Percentiles rank a stretch among this genome's conserved stretches.
phyloP scores from a whole-genome alignment of 1,140 invertebrate species.

The Sesamia nonagrioides region DNA sequence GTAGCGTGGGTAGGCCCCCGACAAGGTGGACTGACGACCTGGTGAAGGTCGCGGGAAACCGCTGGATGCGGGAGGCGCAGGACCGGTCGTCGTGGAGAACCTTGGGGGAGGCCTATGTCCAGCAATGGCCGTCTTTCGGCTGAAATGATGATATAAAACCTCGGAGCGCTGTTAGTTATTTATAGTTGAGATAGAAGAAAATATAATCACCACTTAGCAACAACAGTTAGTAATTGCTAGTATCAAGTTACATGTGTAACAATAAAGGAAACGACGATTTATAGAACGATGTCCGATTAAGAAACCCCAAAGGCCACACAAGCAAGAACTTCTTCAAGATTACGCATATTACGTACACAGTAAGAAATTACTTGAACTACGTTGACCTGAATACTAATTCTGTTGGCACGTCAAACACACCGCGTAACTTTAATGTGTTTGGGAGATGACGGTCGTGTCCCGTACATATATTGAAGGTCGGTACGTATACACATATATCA shows the following conservation, averaged over 20 bases:
- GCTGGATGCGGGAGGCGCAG: no score
- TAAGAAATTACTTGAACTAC: conserved; percentile 33
- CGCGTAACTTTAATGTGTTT: conserved; percentile 41
- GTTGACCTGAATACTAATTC: conserved; percentile 30
- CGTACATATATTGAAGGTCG: background rate
- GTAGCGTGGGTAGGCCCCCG: no score
- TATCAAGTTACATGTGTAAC: background rate
- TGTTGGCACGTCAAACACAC: conserved; percentile 12
- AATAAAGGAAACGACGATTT: background rate
- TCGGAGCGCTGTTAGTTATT: no score
- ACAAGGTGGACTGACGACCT: no score
- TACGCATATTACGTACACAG: conserved; percentile 30
- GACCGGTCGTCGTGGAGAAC: no score
- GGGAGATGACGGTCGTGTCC: conserved; percentile 18
- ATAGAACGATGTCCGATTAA: conserved; percentile 30
- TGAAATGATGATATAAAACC: no score
- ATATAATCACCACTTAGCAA: background rate
- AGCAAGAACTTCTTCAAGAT: conserved; percentile 23
- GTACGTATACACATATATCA: background rate
- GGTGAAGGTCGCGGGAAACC: no score
- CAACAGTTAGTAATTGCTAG: conserved; percentile 2
- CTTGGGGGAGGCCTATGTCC: no score
- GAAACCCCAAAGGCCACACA: conserved; percentile 5
- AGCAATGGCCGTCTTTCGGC: no score
- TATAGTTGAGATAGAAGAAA: conserved; percentile 4